Evolutionary conservation across 2,888 invertebrate species (phyloP), one percentile per base, ranked within the genome.

Genomic region (Campoplex nolae): DNA sequence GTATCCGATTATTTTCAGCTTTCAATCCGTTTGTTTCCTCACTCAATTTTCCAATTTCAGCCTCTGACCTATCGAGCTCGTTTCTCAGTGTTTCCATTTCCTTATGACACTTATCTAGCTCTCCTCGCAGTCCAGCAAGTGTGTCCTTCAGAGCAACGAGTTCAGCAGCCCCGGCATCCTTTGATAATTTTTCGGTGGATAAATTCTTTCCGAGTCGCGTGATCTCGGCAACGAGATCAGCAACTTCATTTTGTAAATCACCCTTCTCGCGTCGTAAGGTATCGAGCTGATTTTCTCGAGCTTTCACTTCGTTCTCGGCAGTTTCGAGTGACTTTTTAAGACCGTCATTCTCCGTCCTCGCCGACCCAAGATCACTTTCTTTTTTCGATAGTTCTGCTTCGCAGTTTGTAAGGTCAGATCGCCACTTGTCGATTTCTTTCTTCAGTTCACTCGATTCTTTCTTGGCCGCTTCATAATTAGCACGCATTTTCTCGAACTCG

Each of bases 181-280:
- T 88, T 16, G 84, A 85, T 7, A 82, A 42, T 75, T 80, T 86
- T 70, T 81, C 87, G 42, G 83, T 68, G 6, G 84, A 78, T 45
- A 91, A 71, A 79, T 90, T 89, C 68, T 89, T 89, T 2, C 68
- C 77, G 7, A 91, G 88, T 42, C 84, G 84, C 38, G 71, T 78
- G 67, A 89, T 54, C 71, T 90, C 88, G 3, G 71, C 81, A 6
- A 90, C 87, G 28, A 90, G 84, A n/a, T 88, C 87, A 0, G 88
- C 62, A 3, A 84, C 62, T 70, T 89, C 89, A 8, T 8, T 56
- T 9, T 80, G 88, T 23, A 89, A 51, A 56, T 82, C 81, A 45
- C 80, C 84, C 11, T 88, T 84, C 38, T 91, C 90, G 11, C 35
- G 42, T 73, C 68, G 48, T 35, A 87, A 38, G 3, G 58, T 56